Evolutionary conservation across 2,797 vertebrate species (phyloP), one percentile per base, ranked within the genome.

Genomic region (Lycodopsis pacificus): DNA sequence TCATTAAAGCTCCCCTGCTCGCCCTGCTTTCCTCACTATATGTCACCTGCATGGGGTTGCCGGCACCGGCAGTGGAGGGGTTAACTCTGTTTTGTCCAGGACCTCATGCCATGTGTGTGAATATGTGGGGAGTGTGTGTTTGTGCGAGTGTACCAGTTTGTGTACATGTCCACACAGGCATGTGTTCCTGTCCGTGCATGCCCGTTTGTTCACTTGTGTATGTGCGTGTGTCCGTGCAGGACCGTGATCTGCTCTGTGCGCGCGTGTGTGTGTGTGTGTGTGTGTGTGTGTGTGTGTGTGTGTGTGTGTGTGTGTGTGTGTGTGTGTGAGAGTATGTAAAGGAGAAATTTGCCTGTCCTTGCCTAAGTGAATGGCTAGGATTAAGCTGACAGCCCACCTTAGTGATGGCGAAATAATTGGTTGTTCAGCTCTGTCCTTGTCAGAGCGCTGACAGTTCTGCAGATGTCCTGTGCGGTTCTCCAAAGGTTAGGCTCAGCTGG

Each of bases 371-470:
- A 97, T 98, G 97, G 97, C 97, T 97, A 95, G 97, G 98, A 99
- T 98, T 98, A 98, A 98, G 98, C 97, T 99, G 98, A 99, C 98
- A 99, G 97, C 96, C 98, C 97, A 99, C 98, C 97, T 98, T 98
- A 98, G 97, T 97, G 97, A 99, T 98, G 98, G 97, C 97, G 97
- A 98, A 98, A 99, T 99, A 99, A 99, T 99, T 99, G 98, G 98
- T 99, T 98, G 98, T 98, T 99, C 98, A 98, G 98, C 98, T 98
- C 97, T 97, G 97, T 99, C 98, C 98, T 99, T 99, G 98, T 99
- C 98, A 99, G 96, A 97, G 97, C 96, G 93, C 96, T 99, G 98
- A 99, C 98, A 99, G 98, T 98, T 97, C 96, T 97, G 97, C 98
- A 98, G 98, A 99, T 98, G 98, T 98, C 98, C 98, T 99, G 98